A percentile compares a stretch with the other conserved stretches of the same genome.
phyloP scores from a whole-genome alignment of 2,797 vertebrate species.

The Rhyacichthys aspro region DNA sequence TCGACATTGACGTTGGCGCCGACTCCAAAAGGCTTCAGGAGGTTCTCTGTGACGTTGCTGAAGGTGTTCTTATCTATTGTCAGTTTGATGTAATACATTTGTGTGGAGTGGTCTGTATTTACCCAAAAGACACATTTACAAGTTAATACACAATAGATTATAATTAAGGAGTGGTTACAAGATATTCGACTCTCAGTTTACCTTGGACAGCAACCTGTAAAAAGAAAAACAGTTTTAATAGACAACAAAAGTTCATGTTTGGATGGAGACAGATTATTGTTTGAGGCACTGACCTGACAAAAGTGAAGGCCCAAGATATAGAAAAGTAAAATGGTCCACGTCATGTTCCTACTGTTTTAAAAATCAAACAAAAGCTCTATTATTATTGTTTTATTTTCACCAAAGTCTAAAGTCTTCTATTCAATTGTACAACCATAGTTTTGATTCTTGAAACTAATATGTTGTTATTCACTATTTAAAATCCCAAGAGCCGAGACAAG shows the following conservation, averaged over 20 bases:
- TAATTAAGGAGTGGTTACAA: too few relatives aligned
- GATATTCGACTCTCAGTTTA: conserved; percentile 5
- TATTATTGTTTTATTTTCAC: too few relatives aligned
- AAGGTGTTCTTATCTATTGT: conserved; percentile 30
- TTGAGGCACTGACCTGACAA: conserved; percentile 47
- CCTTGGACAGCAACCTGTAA: conserved; percentile 29
- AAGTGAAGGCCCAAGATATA: conserved; percentile 36
- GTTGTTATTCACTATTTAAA: too few relatives aligned
- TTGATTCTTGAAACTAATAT: too few relatives aligned
- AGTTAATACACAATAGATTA: not conserved
- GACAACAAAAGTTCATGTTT: too few relatives aligned
- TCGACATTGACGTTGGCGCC: fast-evolving
- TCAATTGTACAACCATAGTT: too few relatives aligned
- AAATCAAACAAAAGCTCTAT: not conserved
- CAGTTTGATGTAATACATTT: conserved; percentile 60
- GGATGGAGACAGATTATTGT: too few relatives aligned
- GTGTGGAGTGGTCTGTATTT: conserved; percentile 49
- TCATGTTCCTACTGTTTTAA: conserved; percentile 38
- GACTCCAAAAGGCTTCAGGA: fast-evolving
- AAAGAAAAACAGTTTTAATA: conserved; percentile 5
- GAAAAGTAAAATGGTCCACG: conserved; percentile 55
- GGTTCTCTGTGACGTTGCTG: fast-evolving
- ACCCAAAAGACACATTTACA: not conserved
- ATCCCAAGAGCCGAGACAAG: too few relatives aligned
- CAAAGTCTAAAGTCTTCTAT: too few relatives aligned